A percentile compares a stretch with the other conserved stretches of the same genome.
phyloP scores from a whole-genome alignment of 1,140 invertebrate species.

The Monochamus saltuarius region DNA sequence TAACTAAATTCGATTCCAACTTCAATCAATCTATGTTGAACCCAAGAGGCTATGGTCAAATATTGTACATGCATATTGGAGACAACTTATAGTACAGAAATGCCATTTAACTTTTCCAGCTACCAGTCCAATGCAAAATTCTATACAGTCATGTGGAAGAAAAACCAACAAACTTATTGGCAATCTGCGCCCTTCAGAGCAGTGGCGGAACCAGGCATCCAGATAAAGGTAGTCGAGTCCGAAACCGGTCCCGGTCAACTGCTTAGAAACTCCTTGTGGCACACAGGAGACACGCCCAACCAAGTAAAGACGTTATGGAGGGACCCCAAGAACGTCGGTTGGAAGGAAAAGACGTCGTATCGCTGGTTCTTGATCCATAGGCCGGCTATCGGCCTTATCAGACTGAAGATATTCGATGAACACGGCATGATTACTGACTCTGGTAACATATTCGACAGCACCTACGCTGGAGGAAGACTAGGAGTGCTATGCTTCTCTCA shows the following conservation, averaged over 20 bases:
- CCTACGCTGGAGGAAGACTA: constrained; percentile 83
- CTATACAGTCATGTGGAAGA: constrained; percentile 98
- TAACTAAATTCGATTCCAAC: too few species aligned
- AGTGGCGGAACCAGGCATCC: constrained; percentile 90
- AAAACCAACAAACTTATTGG: constrained; percentile 92
- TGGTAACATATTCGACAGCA: constrained; percentile 88
- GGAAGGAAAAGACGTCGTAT: constrained; percentile 91
- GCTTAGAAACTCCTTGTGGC: constrained; percentile 91
- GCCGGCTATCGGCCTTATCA: constrained; percentile 88
- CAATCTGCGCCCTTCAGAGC: constrained; percentile 86
- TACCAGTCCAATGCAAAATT: constrained; percentile 93
- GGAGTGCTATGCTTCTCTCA: constrained; percentile 97
- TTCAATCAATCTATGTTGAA: too few species aligned
- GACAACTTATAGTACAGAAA: too few species aligned
- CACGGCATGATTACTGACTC: constrained; percentile 86
- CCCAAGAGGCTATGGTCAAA: too few species aligned
- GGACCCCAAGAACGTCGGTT: constrained; percentile 87
- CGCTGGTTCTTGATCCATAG: constrained; percentile 91
- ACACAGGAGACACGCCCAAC: constrained; percentile 83
- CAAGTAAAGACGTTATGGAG: constrained; percentile 93
- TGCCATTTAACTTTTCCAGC: too few species aligned
- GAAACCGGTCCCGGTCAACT: constrained; percentile 88
- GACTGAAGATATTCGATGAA: constrained; percentile 84
- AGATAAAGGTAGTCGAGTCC: constrained; percentile 89
- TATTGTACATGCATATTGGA: too few species aligned